Evolutionary conservation across 2,888 invertebrate genomes (phyloP).

Genomic region (Drosophila hawaiiensis): DNA sequence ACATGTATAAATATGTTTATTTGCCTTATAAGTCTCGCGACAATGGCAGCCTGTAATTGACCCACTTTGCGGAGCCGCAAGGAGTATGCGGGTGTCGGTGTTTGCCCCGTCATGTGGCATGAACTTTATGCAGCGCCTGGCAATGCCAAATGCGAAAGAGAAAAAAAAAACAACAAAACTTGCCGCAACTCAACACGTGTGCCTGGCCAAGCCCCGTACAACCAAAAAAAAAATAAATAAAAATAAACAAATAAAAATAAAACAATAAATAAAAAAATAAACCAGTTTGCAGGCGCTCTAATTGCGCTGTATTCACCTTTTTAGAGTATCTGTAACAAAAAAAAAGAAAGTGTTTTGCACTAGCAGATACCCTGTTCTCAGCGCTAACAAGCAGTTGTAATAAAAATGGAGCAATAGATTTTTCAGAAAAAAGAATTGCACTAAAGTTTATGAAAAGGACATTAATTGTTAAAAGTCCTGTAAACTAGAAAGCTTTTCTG

Average conservation of each 20-base stretch:
- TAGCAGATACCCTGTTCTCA: background rate
- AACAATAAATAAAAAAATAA: slow-evolving; percentile 22
- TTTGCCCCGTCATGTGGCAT: slow-evolving; percentile 39
- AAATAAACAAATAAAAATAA: slow-evolving; percentile 1
- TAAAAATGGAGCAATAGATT: background rate
- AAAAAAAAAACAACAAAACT: slow-evolving; percentile 20
- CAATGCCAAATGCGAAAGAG: slow-evolving; percentile 49
- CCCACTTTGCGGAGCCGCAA: slow-evolving; percentile 59
- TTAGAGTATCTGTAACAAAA: background rate
- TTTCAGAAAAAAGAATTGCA: background rate
- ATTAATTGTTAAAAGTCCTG: background rate
- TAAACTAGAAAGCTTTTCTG: background rate
- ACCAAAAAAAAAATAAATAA: background rate
- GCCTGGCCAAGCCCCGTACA: slow-evolving; percentile 57
- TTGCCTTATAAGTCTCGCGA: slow-evolving; percentile 55
- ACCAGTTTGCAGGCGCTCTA: slow-evolving; percentile 75
- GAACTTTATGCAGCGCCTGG: slow-evolving; percentile 60
- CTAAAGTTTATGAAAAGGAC: background rate
- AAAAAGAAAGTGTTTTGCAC: background rate
- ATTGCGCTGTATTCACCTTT: slow-evolving; percentile 60
- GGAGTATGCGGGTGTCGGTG: slow-evolving; percentile 40
- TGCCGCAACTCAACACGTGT: slow-evolving; percentile 71
- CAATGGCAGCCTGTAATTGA: slow-evolving; percentile 76
- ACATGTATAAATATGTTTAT: slow-evolving; percentile 20
- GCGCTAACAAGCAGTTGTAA: background rate